Percentiles rank a stretch among this genome's conserved stretches.
Evolutionary conservation across 2,888 invertebrate species (phyloP).

Genomic region (Branchipolynoe longqiensis): DNA sequence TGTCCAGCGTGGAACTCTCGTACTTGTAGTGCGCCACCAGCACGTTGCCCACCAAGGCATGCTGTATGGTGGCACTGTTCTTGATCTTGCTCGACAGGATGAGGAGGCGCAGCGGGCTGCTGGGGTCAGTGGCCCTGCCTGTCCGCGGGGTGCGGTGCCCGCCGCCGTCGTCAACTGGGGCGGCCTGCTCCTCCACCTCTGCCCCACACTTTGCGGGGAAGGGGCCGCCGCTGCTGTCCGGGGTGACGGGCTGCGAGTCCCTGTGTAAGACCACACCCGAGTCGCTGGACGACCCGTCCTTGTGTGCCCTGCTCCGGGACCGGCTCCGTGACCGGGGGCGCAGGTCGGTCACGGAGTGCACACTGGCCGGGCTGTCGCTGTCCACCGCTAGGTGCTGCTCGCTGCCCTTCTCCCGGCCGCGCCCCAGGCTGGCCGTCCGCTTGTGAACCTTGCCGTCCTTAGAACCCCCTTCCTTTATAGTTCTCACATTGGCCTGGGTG

Average conservation of each 20-base stretch:
- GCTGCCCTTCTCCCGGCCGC: background rate
- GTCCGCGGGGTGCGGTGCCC: constrained; percentile 5
- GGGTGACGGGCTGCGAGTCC: background rate
- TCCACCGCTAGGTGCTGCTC: background rate
- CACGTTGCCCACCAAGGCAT: constrained; percentile 77
- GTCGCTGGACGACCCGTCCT: constrained; percentile 1
- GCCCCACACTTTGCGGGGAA: background rate
- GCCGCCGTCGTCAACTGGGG: background rate
- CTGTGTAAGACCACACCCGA: background rate
- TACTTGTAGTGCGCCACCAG: constrained; percentile 80
- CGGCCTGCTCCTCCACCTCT: constrained; percentile 20
- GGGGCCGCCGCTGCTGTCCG: background rate
- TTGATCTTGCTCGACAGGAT: constrained; percentile 81
- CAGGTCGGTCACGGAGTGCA: background rate
- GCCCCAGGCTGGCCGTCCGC: background rate
- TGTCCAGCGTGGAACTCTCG: constrained; percentile 80
- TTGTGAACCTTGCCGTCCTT: constrained; percentile 26
- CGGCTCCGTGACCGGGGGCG: background rate
- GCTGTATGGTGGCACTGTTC: constrained; percentile 75
- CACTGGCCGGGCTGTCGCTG: background rate
- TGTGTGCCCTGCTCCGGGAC: background rate
- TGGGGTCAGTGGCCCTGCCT: constrained; percentile 18
- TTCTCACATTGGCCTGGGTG: constrained; percentile 23
- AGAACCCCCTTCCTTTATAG: background rate
- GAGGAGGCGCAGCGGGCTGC: constrained; percentile 74